Evolutionary conservation across 1,140 invertebrate species (phyloP), one percentile per base, ranked within the genome.

Genomic region (Diabrotica virgifera): DNA sequence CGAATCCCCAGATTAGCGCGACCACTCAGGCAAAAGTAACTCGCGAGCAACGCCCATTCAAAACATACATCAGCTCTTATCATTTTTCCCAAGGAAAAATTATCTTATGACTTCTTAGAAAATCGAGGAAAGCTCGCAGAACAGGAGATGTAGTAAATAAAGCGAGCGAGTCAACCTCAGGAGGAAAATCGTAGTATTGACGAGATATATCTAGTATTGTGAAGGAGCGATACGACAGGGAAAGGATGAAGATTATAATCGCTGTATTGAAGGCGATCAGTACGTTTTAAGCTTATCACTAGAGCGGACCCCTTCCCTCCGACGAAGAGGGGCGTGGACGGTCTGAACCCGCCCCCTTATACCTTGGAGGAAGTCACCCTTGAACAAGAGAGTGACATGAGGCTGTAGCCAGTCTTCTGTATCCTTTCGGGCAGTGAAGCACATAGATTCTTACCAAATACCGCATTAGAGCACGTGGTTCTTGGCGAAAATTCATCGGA

Each of bases 351-450:
- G 64, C 67, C 68, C 67, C 67, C 56, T 66, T 68, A 70, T 71
- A 75, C 70, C 74, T 69, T 69, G 70, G 74, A 76, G 76, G 71
- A 76, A 76, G 72, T 77, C 76, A 76, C 74, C 76, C 75, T 76
- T 77, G 73, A 74, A 77, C 76, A 68, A 67, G 66, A 67, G 74
- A 74, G 68, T 77, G 76, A 75, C 75, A 71, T 73, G 71, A 71
- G 64, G 75, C 67, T 74, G 70, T 73, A 75, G 76, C 74, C 76
- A 77, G 75, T 77, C 73, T 71, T 76, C 68, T 74, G 72, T 67
- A 65, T 71, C 69, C 76, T 62, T 75, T 70, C 75, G 76, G 70
- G 75, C 75, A 74, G 75, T 73, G 63, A 63, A 76, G 71, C 70
- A 75, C 72, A 72, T 65, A 68, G 64, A 63, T 57, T 58, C 63